Evolutionary conservation across 53 echinoderm and acorn worm species (phyloP).

Genomic region (Hippasteria phrygiana): DNA sequence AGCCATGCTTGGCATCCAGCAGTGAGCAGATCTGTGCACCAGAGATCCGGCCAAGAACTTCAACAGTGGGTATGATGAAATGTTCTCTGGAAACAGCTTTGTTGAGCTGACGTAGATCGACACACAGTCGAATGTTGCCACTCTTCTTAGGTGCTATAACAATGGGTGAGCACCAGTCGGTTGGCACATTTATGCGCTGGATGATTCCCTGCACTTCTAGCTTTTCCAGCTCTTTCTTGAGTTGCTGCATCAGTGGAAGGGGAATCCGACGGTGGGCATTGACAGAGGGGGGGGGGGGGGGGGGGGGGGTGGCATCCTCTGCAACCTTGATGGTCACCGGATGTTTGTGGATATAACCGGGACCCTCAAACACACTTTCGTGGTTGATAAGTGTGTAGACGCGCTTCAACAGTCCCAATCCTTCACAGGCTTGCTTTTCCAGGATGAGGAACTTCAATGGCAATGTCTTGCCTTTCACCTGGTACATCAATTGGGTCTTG

Average conservation of each 20-base stretch:
- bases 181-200: constrained; percentile 26
- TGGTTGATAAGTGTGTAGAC: constrained; percentile 9
- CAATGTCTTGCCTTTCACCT: not conserved
- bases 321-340: constrained; percentile 37
- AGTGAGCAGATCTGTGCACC: constrained; percentile 46
- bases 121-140: constrained; percentile 26
- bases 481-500: not conserved
- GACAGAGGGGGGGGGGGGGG: constrained; percentile 44
- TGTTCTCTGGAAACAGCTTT: constrained; percentile 26
- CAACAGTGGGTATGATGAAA: constrained; percentile 39
- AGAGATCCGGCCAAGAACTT: constrained; percentile 4
- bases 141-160: constrained; percentile 28
- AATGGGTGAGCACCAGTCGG: constrained; percentile 43
- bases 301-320: constrained; percentile 26
- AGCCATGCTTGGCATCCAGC: constrained; percentile 19
- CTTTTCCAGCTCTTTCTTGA: constrained; percentile 28
- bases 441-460: constrained; percentile 29
- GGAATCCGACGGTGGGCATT: constrained; percentile 7
- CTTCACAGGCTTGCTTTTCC: constrained; percentile 45
- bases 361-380: constrained; percentile 36
- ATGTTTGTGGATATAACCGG: not conserved
- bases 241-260: constrained; percentile 32
- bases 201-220: constrained; percentile 17
- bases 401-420: constrained; percentile 35
- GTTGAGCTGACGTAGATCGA: constrained; percentile 40